phyloP scores from a whole-genome alignment of 2,888 invertebrate genomes.

The Heliconius ismenius region DNA sequence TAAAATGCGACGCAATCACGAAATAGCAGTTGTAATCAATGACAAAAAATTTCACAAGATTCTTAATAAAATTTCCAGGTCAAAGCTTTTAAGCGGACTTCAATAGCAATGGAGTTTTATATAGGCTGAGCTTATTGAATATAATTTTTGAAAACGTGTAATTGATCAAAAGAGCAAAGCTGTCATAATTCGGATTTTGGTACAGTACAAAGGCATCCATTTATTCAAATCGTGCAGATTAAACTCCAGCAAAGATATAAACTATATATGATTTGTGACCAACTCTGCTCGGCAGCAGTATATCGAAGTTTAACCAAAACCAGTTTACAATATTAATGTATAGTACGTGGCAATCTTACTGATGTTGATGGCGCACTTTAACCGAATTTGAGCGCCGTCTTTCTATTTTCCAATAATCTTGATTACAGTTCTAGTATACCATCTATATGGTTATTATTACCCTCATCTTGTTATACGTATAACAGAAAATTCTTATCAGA shows the following conservation, averaged over 20 bases:
- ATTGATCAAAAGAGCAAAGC: conserved; percentile 16
- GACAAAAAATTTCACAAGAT: conserved; percentile 52
- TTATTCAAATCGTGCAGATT: conserved; percentile 30
- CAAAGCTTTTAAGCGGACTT: conserved; percentile 38
- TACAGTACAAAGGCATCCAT: conserved; percentile 21
- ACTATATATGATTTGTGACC: conserved; percentile 52
- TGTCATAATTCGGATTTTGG: conserved; percentile 20
- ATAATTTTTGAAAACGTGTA: conserved; percentile 29
- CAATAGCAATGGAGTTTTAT: conserved; percentile 35
- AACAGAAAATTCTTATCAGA: background rate
- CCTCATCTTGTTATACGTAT: background rate
- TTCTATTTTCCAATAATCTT: conserved; percentile 23
- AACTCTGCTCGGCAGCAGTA: conserved; percentile 66
- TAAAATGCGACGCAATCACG: conserved; percentile 25
- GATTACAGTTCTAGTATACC: conserved; percentile 4
- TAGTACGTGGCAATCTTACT: conserved; percentile 71
- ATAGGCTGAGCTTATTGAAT: conserved; percentile 33
- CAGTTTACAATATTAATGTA: conserved; percentile 75
- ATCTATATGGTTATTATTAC: conserved; percentile 3
- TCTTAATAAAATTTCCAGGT: conserved; percentile 54
- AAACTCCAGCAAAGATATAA: conserved; percentile 33
- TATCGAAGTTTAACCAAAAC: conserved; percentile 73
- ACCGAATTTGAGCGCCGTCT: conserved; percentile 26
- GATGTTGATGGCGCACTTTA: conserved; percentile 55
- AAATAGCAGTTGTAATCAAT: conserved; percentile 45